phyloP scores from a whole-genome alignment of 2,113 vertebrate species.

The Anhinga rufa region DNA sequence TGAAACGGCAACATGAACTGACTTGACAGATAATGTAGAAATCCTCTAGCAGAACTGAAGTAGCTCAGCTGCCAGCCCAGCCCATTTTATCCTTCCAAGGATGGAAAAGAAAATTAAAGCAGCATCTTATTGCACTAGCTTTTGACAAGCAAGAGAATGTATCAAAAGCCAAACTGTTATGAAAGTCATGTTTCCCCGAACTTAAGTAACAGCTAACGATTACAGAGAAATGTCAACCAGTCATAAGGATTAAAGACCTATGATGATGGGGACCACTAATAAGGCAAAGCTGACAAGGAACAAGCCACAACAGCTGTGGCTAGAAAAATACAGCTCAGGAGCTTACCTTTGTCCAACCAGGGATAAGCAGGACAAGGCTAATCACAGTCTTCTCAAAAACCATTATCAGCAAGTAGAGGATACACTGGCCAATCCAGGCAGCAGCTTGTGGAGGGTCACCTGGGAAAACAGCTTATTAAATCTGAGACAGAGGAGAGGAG shows the following conservation, averaged over 20 bases:
- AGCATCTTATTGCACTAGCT: background rate
- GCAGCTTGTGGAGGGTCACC: constrained; percentile 74
- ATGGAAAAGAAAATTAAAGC: background rate
- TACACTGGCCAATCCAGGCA: constrained; percentile 75
- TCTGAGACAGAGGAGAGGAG: background rate
- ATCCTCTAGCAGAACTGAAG: background rate
- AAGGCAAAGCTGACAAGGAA: background rate
- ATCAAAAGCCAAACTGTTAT: background rate
- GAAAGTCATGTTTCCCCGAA: background rate
- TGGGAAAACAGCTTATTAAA: background rate
- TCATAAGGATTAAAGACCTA: background rate
- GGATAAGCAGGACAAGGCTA: constrained; percentile 74
- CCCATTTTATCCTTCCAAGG: background rate
- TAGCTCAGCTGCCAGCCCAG: background rate
- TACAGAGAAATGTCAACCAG: background rate
- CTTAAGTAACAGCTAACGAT: background rate
- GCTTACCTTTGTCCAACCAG: constrained; percentile 77
- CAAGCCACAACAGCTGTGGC: background rate
- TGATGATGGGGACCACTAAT: background rate
- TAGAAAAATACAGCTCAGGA: background rate
- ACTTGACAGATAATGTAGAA: background rate
- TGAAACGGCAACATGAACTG: background rate
- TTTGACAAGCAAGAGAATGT: background rate
- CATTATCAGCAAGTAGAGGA: constrained; percentile 79
- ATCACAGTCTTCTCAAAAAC: constrained; percentile 75